phyloP scores from a whole-genome alignment of 2,888 invertebrate genomes.

The Schizotus pectinicornis region DNA sequence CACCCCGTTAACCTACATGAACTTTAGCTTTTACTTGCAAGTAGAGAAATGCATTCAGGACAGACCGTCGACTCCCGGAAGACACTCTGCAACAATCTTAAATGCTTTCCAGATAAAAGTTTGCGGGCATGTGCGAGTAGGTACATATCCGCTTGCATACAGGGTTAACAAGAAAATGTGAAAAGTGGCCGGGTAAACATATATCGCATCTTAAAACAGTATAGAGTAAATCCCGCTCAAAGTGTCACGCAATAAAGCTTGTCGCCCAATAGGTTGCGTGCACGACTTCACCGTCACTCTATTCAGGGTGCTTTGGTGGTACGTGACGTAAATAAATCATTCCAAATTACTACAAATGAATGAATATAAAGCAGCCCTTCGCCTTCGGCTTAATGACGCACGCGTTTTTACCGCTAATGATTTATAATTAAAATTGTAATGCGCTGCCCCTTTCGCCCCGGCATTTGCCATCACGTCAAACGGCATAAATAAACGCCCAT shows the following conservation, averaged over 20 bases:
- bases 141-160: too few species aligned
- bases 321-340: slow-evolving; percentile 28
- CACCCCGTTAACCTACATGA: too few species aligned
- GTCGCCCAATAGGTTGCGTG: slow-evolving; percentile 25
- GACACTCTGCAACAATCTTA: too few species aligned
- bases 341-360: slow-evolving; percentile 14
- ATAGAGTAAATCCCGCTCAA: slow-evolving; percentile 12
- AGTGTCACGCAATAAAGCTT: slow-evolving; percentile 27
- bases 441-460: not conserved
- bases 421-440: slow-evolving; percentile 6
- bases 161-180: too few species aligned
- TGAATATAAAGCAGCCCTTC: slow-evolving; percentile 8
- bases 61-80: too few species aligned
- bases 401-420: slow-evolving; percentile 9
- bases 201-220: slow-evolving; percentile 6
- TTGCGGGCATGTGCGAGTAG: too few species aligned
- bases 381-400: slow-evolving; percentile 2
- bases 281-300: slow-evolving; percentile 16
- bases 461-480: not conserved
- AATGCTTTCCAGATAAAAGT: too few species aligned
- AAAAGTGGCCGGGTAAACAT: too few species aligned
- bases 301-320: slow-evolving; percentile 16
- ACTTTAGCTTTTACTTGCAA: too few species aligned
- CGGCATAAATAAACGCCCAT: too few species aligned
- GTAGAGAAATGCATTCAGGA: too few species aligned